Evolutionary conservation across 2,113 vertebrate genomes (phyloP).

Genomic region (Lepus timidus): DNA sequence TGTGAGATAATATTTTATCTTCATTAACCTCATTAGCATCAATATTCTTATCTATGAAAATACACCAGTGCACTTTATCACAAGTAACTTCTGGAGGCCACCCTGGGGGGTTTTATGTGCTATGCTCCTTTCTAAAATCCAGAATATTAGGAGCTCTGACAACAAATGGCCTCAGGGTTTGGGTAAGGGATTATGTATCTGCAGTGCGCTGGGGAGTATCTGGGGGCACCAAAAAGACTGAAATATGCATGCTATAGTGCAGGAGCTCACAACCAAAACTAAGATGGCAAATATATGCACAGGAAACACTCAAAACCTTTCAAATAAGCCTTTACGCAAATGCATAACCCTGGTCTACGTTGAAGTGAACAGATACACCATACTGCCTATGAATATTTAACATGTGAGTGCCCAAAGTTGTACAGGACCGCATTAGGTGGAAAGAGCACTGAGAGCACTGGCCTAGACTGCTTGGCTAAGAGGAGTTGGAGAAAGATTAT

Average conservation of each 20-base stretch:
- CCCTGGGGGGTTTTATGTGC: background rate
- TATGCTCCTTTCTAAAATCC: background rate
- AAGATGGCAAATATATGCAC: background rate
- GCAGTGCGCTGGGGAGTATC: background rate
- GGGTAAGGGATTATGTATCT: background rate
- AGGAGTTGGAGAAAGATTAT: no score
- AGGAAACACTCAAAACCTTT: background rate
- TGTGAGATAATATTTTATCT: background rate
- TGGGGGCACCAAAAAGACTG: background rate
- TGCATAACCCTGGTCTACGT: background rate
- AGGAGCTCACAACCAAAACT: background rate
- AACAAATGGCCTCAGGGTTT: background rate
- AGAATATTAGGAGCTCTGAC: background rate
- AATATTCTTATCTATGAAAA: background rate
- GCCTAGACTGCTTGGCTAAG: background rate
- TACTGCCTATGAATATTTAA: background rate
- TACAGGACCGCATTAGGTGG: background rate
- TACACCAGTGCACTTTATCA: background rate
- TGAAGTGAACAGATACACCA: background rate
- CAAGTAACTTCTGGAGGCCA: background rate
- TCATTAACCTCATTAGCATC: background rate
- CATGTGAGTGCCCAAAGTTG: no score
- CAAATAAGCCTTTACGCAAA: background rate
- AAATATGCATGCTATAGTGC: fast-evolving
- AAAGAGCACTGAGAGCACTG: background rate